Evolutionary conservation across 2,113 vertebrate genomes (phyloP).

Genomic region (Heterochromis multidens): DNA sequence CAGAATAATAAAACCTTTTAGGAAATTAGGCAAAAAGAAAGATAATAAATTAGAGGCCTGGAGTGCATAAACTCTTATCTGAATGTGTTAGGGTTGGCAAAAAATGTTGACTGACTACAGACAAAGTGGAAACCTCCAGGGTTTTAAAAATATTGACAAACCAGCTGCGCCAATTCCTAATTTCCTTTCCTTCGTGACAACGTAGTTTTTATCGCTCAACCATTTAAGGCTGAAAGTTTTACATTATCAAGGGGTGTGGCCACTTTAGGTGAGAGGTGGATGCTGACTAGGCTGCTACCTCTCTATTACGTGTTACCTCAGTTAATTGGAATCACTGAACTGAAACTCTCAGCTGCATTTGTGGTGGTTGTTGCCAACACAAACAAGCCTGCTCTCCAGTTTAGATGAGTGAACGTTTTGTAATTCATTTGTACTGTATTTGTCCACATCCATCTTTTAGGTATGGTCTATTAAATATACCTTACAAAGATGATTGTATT

Average conservation of each 20-base stretch:
- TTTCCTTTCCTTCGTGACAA: not conserved
- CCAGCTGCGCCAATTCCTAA: not conserved
- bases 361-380: too few relatives aligned
- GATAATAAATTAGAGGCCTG: not conserved
- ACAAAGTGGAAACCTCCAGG: not conserved
- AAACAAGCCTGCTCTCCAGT: too few relatives aligned
- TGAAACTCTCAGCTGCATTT: too few relatives aligned
- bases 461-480: not conserved
- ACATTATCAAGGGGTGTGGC: rapidly evolving
- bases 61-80: not conserved
- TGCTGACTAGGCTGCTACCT: not conserved
- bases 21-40: not conserved
- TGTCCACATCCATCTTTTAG: too few relatives aligned
- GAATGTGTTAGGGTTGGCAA: not conserved
- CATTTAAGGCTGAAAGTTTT: not conserved
- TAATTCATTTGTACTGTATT: too few relatives aligned
- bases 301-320: not conserved
- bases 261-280: not conserved
- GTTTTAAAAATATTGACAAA: not conserved
- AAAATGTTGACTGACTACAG: not conserved
- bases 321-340: too few relatives aligned
- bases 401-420: too few relatives aligned
- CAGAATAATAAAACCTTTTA: not conserved
- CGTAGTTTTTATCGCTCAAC: too few relatives aligned
- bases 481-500: too few relatives aligned